These are phyloP conservation scores for Rhagologus leucostigma DNA, from an alignment of 2,113 vertebrate genomes.

Conservation along the genomic window DNA sequence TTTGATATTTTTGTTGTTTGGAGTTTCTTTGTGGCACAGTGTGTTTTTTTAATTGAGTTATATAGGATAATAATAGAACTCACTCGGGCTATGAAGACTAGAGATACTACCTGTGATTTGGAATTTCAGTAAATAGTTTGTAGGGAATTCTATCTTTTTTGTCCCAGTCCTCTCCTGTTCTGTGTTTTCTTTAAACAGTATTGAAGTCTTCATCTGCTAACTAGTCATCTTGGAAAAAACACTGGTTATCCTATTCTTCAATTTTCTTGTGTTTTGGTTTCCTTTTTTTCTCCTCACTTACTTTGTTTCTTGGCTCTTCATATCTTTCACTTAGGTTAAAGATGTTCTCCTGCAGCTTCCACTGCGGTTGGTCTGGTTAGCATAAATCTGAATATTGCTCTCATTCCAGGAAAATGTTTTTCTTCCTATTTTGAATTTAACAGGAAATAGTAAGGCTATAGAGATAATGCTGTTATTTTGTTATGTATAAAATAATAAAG, in stretches of 20 bases:
- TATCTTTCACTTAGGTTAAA: background rate
- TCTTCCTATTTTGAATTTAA: background rate
- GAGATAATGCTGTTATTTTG: background rate
- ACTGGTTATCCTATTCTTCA: background rate
- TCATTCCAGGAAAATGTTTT: background rate
- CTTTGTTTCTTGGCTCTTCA: background rate
- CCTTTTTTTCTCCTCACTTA: background rate
- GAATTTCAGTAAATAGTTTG: background rate
- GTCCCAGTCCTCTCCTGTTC: background rate
- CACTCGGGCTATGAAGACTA: background rate
- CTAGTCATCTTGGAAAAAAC: background rate
- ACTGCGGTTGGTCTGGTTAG: background rate
- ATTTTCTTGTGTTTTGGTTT: background rate
- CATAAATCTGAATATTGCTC: background rate
- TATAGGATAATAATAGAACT: background rate
- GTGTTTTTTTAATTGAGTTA: background rate
- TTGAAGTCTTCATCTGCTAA: background rate
- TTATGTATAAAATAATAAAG: background rate
- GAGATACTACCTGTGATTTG: background rate
- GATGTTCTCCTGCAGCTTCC: background rate
- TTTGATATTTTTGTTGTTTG: background rate
- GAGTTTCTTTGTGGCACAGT: background rate
- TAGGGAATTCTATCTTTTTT: background rate
- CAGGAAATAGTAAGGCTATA: background rate
- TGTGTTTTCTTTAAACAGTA: too few relatives aligned